Evolutionary conservation across 2,888 invertebrate genomes (phyloP), one percentile per base, ranked within the genome.

Genomic region (Muscina levida): DNA sequence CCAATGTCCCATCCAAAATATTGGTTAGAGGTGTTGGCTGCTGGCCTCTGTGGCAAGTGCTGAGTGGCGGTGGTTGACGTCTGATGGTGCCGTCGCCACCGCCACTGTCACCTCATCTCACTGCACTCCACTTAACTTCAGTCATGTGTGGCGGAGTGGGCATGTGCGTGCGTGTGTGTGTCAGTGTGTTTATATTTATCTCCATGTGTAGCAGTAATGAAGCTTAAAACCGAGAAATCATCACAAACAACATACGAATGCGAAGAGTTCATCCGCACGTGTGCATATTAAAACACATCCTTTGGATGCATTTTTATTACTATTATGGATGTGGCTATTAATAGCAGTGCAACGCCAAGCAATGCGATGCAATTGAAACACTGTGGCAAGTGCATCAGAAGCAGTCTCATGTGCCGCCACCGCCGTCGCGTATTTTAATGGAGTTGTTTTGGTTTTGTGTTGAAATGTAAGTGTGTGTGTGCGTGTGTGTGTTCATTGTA

Each of bases 11-110:
- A n/a, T n/a, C n/a, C n/a, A n/a, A n/a, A n/a, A n/a, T n/a, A n/a
- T n/a, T n/a, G 75, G 66, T 76, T 68, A 65, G 72, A 76, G 65
- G 56, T 71, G 71, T 70, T 66, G 39, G n/a, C n/a, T n/a, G n/a
- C n/a, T n/a, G n/a, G 44, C 44, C 44, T 51, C 51, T 79, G 80
- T 71, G 77, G 80, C 66, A 80, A 67, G 68, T 73, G 72, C 68
- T 72, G 31, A 26, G 57, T 57, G 57, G 22, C n/a, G n/a, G n/a
- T n/a, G n/a, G 44, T 44, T 2, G 13, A 46, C 46, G n/a, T 17
- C 17, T 1, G 46, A 17, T 46, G 17, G n/a, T n/a, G n/a, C n/a
- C 46, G 17, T 46, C 17, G 17, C n/a, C 46, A 46, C 46, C 17
- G 5, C 17, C 46, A 46, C 68, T 57, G n/a, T n/a, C n/a, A n/a